phyloP scores from a whole-genome alignment of 2,797 vertebrate genomes.

The Sciurus vulgaris region DNA sequence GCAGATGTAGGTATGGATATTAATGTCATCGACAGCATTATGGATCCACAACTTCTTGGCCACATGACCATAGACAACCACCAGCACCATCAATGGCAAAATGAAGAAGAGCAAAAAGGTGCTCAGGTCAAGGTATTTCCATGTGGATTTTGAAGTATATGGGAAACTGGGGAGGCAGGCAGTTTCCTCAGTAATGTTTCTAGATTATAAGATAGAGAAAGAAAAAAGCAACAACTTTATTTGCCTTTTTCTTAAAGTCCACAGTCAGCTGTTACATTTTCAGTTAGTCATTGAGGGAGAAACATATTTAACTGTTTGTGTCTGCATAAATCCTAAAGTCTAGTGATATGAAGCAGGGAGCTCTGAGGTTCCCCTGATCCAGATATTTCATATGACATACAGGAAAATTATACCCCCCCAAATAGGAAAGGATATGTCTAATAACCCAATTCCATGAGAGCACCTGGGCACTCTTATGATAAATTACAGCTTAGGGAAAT shows the following conservation, averaged over 20 bases:
- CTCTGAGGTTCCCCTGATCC: not conserved
- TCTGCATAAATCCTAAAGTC: not conserved
- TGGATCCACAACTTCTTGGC: slow-evolving; percentile 89
- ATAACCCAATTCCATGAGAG: not conserved
- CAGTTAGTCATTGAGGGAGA: not conserved
- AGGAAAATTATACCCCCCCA: not conserved
- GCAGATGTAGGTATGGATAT: slow-evolving; percentile 88
- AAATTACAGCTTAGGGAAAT: not conserved
- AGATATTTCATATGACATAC: not conserved
- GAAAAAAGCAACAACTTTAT: not conserved
- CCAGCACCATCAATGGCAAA: slow-evolving; percentile 88
- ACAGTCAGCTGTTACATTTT: not conserved
- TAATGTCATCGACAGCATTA: slow-evolving; percentile 88
- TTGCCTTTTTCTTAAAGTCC: not conserved
- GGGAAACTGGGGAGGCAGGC: slow-evolving; percentile 89
- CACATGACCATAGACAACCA: slow-evolving; percentile 85
- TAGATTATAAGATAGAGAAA: slow-evolving; percentile 78
- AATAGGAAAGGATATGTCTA: not conserved
- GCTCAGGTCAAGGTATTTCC: slow-evolving; percentile 89
- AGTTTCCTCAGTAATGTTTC: slow-evolving; percentile 86
- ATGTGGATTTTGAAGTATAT: slow-evolving; percentile 87
- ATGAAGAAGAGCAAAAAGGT: slow-evolving; percentile 89
- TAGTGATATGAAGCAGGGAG: not conserved
- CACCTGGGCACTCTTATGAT: not conserved
- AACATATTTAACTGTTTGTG: not conserved